These are phyloP conservation scores for Danaus chrysippus DNA, from an alignment of 2,888 invertebrate genomes.

Conservation along the genomic window DNA sequence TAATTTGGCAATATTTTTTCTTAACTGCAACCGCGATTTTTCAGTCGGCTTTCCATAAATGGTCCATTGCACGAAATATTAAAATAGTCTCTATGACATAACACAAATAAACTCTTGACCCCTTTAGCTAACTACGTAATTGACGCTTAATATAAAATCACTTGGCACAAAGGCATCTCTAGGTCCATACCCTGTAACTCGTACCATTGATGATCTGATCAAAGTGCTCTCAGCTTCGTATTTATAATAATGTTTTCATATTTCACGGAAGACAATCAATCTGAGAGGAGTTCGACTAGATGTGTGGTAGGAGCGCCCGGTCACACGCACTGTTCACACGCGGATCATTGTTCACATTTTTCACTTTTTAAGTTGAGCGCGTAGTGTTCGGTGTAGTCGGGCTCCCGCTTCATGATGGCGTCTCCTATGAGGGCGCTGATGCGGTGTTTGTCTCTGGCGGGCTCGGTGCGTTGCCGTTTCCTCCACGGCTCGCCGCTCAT, in stretches of 20 bases:
- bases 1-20: conserved; percentile 52
- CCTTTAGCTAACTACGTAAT: conserved; percentile 70
- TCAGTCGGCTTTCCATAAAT: conserved; percentile 47
- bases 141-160: conserved; percentile 76
- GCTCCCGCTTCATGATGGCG: conserved; percentile 63
- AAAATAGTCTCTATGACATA: conserved; percentile 62
- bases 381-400: conserved; percentile 70
- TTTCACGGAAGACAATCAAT: conserved; percentile 61
- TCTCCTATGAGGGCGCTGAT: conserved; percentile 76
- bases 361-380: conserved; percentile 75
- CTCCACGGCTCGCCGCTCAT: conserved; percentile 78
- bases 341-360: conserved; percentile 76
- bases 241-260: conserved; percentile 35
- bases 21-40: conserved; percentile 44
- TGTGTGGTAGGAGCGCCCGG: conserved; percentile 57
- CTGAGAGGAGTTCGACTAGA: conserved; percentile 75
- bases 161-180: conserved; percentile 77
- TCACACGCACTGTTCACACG: conserved; percentile 20
- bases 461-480: conserved; percentile 64
- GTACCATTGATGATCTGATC: conserved; percentile 60
- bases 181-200: conserved; percentile 77
- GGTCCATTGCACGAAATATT: conserved; percentile 72
- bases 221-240: conserved; percentile 68
- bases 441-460: conserved; percentile 67
- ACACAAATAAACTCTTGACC: conserved; percentile 68